A percentile compares a stretch with the other conserved stretches of the same genome.
Evolutionary conservation across 2,888 invertebrate genomes (phyloP).

Genomic region (Achlya flavicornis): DNA sequence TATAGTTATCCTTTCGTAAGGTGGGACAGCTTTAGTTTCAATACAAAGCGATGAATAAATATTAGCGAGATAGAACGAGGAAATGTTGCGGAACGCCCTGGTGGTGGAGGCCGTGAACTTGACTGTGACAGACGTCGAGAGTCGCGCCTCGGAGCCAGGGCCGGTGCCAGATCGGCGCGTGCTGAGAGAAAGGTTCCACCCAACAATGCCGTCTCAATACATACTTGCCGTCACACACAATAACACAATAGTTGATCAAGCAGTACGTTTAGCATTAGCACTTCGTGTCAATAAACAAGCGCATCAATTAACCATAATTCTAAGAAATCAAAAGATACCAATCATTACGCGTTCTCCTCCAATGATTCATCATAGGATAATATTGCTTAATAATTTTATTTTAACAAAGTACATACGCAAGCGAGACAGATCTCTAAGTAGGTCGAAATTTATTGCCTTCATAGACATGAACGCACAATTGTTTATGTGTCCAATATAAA

Average conservation of each 20-base stretch:
- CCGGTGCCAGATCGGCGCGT: constrained; percentile 36
- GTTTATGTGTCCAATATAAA: constrained; percentile 9
- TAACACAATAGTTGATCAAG: not conserved
- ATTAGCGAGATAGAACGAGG: constrained; percentile 52
- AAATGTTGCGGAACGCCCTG: constrained; percentile 53
- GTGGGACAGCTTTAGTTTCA: constrained; percentile 31
- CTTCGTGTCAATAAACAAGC: not conserved
- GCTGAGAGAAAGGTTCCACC: constrained; percentile 45
- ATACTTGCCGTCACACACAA: constrained; percentile 6
- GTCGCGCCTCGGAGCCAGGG: constrained; percentile 41
- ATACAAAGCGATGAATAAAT: constrained; percentile 44
- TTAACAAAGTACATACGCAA: not conserved
- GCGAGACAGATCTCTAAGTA: not conserved
- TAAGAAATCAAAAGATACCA: not conserved
- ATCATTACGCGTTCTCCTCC: not conserved
- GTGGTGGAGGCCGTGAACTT: constrained; percentile 70
- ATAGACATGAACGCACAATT: constrained; percentile 1
- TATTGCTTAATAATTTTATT: not conserved
- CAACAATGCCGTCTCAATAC: constrained; percentile 14
- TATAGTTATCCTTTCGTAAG: constrained; percentile 18
- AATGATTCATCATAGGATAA: not conserved
- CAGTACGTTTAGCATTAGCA: not conserved
- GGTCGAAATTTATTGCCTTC: constrained; percentile 1
- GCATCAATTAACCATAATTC: not conserved
- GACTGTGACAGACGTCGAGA: constrained; percentile 65